Conservation (phyloP, 2,888 invertebrate species). For the Nematopogon swammerdamellus region DNA sequence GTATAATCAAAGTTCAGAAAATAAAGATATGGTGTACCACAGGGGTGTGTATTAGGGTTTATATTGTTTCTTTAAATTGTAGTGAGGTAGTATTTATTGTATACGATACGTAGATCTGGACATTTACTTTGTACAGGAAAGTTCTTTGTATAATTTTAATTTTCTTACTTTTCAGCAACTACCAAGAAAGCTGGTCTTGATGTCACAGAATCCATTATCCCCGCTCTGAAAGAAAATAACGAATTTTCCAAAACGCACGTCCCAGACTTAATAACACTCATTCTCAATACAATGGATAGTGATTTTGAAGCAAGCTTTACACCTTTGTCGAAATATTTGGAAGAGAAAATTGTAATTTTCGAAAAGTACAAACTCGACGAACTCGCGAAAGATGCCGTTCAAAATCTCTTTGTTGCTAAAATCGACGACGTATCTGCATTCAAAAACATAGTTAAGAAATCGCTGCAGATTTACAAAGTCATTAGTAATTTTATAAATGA, state of each 20-base stretch:
- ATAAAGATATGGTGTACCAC: too few species aligned
- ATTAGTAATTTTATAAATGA: neutral
- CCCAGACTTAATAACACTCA: conserved; percentile 17
- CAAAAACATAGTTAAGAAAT: neutral
- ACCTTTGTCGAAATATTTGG: conserved; percentile 16
- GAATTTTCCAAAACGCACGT: conserved; percentile 17
- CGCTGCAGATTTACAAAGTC: neutral
- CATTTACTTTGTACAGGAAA: too few species aligned
- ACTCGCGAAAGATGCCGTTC: conserved; percentile 10
- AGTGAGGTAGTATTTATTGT: too few species aligned
- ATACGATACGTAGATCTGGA: too few species aligned
- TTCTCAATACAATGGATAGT: conserved; percentile 16
- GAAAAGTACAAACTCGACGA: conserved; percentile 10
- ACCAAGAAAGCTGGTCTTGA: conserved; percentile 20
- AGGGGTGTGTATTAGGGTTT: too few species aligned
- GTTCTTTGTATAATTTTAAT: too few species aligned
- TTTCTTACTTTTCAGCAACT: conserved; percentile 19
- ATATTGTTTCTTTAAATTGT: too few species aligned
- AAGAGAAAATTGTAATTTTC: conserved; percentile 25
- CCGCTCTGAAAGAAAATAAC: conserved; percentile 22
- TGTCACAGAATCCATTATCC: conserved; percentile 19
- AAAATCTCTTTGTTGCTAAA: conserved; percentile 1
- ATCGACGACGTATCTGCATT: neutral
- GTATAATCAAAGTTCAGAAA: too few species aligned
- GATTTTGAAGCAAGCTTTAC: conserved; percentile 16